A percentile compares a stretch with the other conserved stretches of the same genome.
phyloP scores from a whole-genome alignment of 2,113 vertebrate species.

The Channa maculata region DNA sequence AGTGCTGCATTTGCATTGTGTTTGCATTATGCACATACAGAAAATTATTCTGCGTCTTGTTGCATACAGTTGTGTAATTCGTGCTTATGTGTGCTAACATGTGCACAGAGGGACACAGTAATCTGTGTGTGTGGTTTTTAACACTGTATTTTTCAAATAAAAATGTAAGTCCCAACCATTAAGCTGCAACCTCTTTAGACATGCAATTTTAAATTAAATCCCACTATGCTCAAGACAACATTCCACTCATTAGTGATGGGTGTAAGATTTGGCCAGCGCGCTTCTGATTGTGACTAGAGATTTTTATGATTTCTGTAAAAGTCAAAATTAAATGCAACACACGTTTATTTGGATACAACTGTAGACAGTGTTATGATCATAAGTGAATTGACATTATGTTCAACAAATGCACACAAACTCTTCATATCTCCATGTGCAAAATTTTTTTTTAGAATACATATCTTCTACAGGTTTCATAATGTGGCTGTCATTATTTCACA shows the following conservation, averaged over 20 bases:
- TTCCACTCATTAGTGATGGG: conserved; percentile 23
- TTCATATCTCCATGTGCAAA: not conserved
- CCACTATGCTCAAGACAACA: conserved; percentile 35
- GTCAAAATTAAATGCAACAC: conserved; percentile 50
- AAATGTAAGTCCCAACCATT: conserved; percentile 30
- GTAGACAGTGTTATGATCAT: too few species aligned
- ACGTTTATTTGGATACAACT: too few species aligned
- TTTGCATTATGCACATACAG: conserved; percentile 4
- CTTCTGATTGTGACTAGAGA: conserved; percentile 41
- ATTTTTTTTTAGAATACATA: not conserved
- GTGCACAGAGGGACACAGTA: too few species aligned
- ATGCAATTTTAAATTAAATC: conserved; percentile 31
- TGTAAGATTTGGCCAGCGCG: conserved; percentile 35
- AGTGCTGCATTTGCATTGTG: not conserved
- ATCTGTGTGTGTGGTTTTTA: too few species aligned
- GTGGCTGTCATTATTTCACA: conserved; percentile 39
- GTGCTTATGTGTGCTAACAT: not conserved
- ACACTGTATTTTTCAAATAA: conserved; percentile 7
- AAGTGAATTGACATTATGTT: too few species aligned
- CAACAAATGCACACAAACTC: too few species aligned
- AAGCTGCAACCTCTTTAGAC: conserved; percentile 36
- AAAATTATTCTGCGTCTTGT: not conserved
- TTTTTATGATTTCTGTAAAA: conserved; percentile 46
- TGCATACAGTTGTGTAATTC: not conserved
- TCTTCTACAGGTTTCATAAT: conserved; percentile 23